phyloP scores from a whole-genome alignment of 2,797 vertebrate species.

The Thamnophis elegans region DNA sequence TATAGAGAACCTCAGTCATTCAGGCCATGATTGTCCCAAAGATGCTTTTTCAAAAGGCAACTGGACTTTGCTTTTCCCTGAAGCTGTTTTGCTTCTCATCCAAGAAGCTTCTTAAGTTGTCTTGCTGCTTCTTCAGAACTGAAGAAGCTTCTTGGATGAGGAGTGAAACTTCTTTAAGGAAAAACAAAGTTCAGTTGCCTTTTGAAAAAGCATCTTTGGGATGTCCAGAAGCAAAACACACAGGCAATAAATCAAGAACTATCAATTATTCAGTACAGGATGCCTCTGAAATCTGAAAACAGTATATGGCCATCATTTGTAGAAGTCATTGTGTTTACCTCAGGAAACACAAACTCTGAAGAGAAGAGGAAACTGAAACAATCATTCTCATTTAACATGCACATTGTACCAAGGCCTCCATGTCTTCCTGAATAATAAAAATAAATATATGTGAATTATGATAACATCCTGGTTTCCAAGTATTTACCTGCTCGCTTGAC shows the following conservation, averaged over 20 bases:
- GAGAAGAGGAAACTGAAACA: neutral
- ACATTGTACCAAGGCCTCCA: neutral
- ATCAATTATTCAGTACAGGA: neutral
- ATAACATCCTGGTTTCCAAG: neutral
- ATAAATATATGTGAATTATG: neutral
- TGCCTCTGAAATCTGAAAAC: neutral
- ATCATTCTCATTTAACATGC: neutral
- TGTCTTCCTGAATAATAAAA: neutral
- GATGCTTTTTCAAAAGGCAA: neutral
- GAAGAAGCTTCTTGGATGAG: neutral
- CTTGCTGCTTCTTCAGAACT: neutral
- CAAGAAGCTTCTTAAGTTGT: neutral
- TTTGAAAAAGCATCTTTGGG: neutral
- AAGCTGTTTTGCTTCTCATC: neutral
- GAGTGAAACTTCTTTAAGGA: neutral
- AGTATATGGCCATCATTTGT: neutral
- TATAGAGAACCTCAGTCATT: neutral
- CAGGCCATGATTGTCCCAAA: neutral
- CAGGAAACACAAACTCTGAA: neutral
- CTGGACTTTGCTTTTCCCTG: neutral
- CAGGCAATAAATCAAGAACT: neutral
- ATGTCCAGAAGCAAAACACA: neutral
- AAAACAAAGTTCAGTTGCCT: neutral
- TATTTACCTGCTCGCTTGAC: neutral
- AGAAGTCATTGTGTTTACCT: neutral